Evolutionary conservation across 2,888 invertebrate genomes (phyloP), one percentile per base, ranked within the genome.

Genomic region (Bombyx huttoni): DNA sequence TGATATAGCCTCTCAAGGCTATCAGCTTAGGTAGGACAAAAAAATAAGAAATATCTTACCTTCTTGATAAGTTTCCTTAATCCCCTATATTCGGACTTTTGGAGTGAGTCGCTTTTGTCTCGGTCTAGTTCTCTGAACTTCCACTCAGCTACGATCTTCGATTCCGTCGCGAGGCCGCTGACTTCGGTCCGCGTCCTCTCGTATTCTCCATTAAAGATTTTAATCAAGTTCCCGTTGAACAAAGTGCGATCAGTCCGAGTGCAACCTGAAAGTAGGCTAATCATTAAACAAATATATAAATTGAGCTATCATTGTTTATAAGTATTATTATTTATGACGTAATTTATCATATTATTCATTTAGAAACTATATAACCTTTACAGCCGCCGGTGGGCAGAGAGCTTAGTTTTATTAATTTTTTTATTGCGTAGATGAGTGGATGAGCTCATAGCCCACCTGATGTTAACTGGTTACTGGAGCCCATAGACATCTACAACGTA

Each of bases 121-220:
- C 88, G 86, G 80, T 98, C 98, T 65, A 98, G 89, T 57, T 92
- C 91, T 33, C 90, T 84, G 77, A 98, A 98, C 81, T 98, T 98
- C 98, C 98, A 98, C 59, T 94, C 93, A 12, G 96, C 89, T 0
- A 96, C 94, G 12, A 77, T 68, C 13, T 83, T 77, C 34, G 91
- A 91, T 49, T 85, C 78, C 48, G 70, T 62, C 3, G 75, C 55
- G n/a, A 70, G 62, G 7, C 68, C 64, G 0, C 67, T 61, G 2
- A 59, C 49, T 12, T 71, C 77, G 1, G 78, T 67, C 7, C 82
- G 70, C 49, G 83, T 88, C 47, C 91, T 81, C 49, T 87, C 80
- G 61, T 91, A 95, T 78, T 98, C 97, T 34, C 93, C 93, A 61
- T 93, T 93, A 73, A 98, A 97, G 53, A 94, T 94, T 64, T 94